A percentile compares a stretch with the other conserved stretches of the same genome.
These are phyloP conservation scores for Daktulosphaira vitifoliae DNA, from an alignment of 1,140 invertebrate genomes.

Conservation along the genomic window DNA sequence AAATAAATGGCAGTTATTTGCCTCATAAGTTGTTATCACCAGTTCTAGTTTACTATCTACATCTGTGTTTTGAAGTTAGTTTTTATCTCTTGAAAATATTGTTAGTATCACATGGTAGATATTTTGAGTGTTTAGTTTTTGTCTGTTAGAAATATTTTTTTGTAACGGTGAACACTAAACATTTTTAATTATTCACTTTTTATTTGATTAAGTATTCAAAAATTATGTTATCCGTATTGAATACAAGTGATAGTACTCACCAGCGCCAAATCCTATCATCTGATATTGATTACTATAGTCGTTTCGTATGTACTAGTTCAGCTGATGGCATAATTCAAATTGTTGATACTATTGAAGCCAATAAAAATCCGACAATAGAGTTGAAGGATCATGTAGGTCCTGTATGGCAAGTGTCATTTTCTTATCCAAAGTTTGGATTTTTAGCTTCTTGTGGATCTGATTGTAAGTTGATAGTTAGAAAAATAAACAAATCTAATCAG, in stretches of 20 bases:
- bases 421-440: conserved; percentile 91
- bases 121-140: too few relatives aligned
- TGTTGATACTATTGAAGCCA: conserved; percentile 87
- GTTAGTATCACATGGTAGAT: too few relatives aligned
- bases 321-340: conserved; percentile 96
- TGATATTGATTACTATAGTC: conserved; percentile 97
- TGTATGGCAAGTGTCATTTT: conserved; percentile 98
- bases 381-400: conserved; percentile 93
- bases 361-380: conserved; percentile 72
- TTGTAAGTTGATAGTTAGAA: conserved; percentile 92
- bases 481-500: conserved; percentile 64
- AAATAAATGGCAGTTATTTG: too few relatives aligned
- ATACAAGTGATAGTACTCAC: conserved; percentile 92
- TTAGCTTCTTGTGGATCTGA: conserved; percentile 96
- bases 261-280: conserved; percentile 99
- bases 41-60: too few relatives aligned
- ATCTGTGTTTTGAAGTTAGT: too few relatives aligned
- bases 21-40: too few relatives aligned
- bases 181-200: too few relatives aligned
- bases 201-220: too few relatives aligned
- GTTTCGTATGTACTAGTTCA: conserved; percentile 92
- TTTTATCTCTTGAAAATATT: too few relatives aligned
- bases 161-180: too few relatives aligned
- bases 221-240: conserved; percentile 75
- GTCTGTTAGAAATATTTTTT: too few relatives aligned